Conservation (phyloP, 2,888 invertebrate genomes). For the Atherix ibis region DNA sequence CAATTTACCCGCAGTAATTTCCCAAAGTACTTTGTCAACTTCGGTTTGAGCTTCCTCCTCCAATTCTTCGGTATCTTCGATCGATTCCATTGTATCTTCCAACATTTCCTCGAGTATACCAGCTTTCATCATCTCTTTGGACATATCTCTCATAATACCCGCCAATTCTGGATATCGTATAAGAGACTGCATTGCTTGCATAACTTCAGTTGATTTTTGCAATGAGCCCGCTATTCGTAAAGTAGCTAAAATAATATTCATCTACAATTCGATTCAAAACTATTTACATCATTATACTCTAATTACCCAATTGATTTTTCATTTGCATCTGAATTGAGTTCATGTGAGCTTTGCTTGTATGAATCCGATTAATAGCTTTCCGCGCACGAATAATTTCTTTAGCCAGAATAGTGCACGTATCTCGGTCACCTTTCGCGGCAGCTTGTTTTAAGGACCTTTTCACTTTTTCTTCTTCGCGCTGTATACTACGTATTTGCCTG, state of each 20-base stretch:
- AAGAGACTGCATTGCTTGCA: slow-evolving; percentile 93
- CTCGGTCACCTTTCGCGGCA: slow-evolving; percentile 85
- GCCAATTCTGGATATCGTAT: slow-evolving; percentile 86
- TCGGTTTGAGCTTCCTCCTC: slow-evolving; percentile 92
- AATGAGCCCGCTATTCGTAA: slow-evolving; percentile 83
- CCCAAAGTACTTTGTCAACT: slow-evolving; percentile 84
- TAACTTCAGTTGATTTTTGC: slow-evolving; percentile 93
- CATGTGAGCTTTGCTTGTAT: slow-evolving; percentile 92
- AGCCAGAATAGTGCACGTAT: slow-evolving; percentile 83
- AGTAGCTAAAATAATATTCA: slow-evolving; percentile 48
- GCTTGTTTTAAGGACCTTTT: slow-evolving; percentile 88
- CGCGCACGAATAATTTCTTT: slow-evolving; percentile 81
- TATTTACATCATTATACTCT: slow-evolving; percentile 1
- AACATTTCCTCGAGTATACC: slow-evolving; percentile 99
- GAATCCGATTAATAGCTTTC: slow-evolving; percentile 78
- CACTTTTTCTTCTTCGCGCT: slow-evolving; percentile 94
- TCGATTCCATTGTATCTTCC: slow-evolving; percentile 87
- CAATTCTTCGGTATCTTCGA: slow-evolving; percentile 87
- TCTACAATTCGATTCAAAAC: slow-evolving; percentile 6
- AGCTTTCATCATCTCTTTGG: slow-evolving; percentile 98
- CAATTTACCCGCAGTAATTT: slow-evolving; percentile 77
- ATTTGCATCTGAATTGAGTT: slow-evolving; percentile 94
- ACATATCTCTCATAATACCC: slow-evolving; percentile 91
- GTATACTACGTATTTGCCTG: slow-evolving; percentile 90
- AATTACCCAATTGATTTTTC: slow-evolving; percentile 86